A percentile compares a stretch with the other conserved stretches of the same genome.
phyloP scores from a whole-genome alignment of 2,888 invertebrate species.

The Calliopum simillimum region DNA sequence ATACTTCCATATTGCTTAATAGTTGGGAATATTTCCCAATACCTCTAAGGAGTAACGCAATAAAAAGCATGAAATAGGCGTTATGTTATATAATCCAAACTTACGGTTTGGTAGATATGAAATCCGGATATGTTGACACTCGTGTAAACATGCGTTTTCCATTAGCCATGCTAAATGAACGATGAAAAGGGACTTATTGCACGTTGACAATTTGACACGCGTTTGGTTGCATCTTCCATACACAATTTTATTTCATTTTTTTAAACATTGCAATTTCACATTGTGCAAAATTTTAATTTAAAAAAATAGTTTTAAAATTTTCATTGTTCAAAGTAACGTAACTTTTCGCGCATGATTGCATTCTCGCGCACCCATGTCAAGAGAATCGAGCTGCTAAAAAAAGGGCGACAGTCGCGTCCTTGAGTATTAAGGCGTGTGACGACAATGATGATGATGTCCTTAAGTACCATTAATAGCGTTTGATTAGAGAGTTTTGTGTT shows the following conservation, averaged over 20 bases:
- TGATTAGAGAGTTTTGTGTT: conserved; percentile 15
- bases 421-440: conserved; percentile 26
- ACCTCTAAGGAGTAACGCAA: too few relatives aligned
- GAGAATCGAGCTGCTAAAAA: conserved; percentile 9
- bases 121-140: conserved; percentile 32
- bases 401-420: conserved; percentile 19
- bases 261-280: not conserved
- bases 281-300: conserved; percentile 41
- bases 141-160: conserved; percentile 42
- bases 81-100: too few relatives aligned
- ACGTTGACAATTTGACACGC: conserved; percentile 28
- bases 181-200: conserved; percentile 36
- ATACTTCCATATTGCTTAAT: too few relatives aligned
- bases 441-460: conserved; percentile 17
- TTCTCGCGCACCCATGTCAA: conserved; percentile 33
- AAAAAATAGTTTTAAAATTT: conserved; percentile 26
- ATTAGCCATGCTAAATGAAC: conserved; percentile 43
- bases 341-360: conserved; percentile 43
- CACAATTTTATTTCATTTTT: not conserved
- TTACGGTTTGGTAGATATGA: not conserved
- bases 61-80: conserved; percentile 27
- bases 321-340: conserved; percentile 12
- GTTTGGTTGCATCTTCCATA: conserved; percentile 17
- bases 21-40: too few relatives aligned
- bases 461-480: conserved; percentile 36